Percentiles rank a stretch among this genome's conserved stretches.
phyloP scores from a whole-genome alignment of 2,113 vertebrate genomes.

The Scatophagus argus region DNA sequence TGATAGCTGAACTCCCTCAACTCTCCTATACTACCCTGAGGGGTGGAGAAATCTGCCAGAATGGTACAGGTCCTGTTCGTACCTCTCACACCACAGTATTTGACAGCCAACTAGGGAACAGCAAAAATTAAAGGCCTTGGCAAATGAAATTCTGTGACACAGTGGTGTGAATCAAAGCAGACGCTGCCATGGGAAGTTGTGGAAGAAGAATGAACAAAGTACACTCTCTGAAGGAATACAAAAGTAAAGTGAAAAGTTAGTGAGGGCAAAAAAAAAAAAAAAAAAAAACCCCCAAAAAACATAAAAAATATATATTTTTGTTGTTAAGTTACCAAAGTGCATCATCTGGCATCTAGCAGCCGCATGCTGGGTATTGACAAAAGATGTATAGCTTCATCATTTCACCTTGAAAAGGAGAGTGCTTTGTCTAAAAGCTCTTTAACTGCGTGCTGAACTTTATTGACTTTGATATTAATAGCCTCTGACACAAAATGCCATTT shows the following conservation, averaged over 20 bases:
- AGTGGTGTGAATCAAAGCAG: conserved; percentile 73
- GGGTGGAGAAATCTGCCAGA: conserved; percentile 71
- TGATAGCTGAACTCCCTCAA: conserved; percentile 69
- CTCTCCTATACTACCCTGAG: conserved; percentile 55
- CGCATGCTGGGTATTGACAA: conserved; percentile 45
- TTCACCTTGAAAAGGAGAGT: conserved; percentile 66
- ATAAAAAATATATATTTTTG: conserved; percentile 5
- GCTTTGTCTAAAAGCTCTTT: conserved; percentile 39
- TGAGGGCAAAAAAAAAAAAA: background rate
- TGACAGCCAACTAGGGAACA: conserved; percentile 72
- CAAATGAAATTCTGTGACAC: conserved; percentile 74
- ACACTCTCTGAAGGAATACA: conserved; percentile 34
- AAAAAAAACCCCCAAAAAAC: too few relatives aligned
- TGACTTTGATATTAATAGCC: conserved; percentile 73
- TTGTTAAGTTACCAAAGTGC: conserved; percentile 37
- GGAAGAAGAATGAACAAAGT: conserved; percentile 46
- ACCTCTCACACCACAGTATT: conserved; percentile 57
- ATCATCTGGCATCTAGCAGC: conserved; percentile 33
- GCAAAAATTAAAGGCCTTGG: conserved; percentile 73
- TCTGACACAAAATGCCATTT: conserved; percentile 62
- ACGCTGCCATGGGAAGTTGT: conserved; percentile 41
- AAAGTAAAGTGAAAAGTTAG: conserved; percentile 56
- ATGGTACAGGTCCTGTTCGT: conserved; percentile 53
- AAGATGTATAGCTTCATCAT: conserved; percentile 53
- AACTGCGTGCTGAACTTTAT: conserved; percentile 38